Base-by-base conservation (phyloP, 2,113 vertebrate species). In the Girardinichthys multiradiatus region DNA sequence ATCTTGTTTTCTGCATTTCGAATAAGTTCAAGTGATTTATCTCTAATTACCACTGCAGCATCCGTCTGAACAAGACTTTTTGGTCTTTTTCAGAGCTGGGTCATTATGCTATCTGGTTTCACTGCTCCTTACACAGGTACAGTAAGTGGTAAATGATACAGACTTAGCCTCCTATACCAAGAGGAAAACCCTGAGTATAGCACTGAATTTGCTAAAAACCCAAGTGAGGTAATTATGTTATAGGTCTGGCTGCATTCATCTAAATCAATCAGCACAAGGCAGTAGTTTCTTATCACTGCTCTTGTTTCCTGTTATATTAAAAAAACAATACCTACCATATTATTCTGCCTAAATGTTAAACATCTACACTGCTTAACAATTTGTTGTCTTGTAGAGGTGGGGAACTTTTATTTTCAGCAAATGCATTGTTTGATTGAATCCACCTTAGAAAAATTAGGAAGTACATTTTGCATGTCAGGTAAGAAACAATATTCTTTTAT, bases 101-200 rank as follows among this genome's bases (percentile, higher is more conserved):
- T 64, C 78, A 86, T 70, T 81, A 80, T 76, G 76, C 76, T 76
- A 83, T 87, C 68, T 87, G 79, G 88, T 91, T 91, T 68, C 80
- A 70, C 66, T 42, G 74, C 74, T 86, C 65, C 80, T 79, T 80
- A 80, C 30, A 24, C 70, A 84, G 77, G 75, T 84, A 83, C 82
- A 84, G 42, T 86, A 83, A 81, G 79, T 82, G 72, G 84, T 75
- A 88, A 87, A 87, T 84, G 80, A 86, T 87, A 75, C 81, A 79
- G 60, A 57, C 62, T 78, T 76, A 19, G 76, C 57, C 70, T 79
- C 51, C 80, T 82, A 54, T 28, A 28, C 76, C 67, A 79, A 83
- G 75, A 70, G 35, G 67, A 77, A 70, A 26, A 7, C 80, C 76
- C 21, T 13, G 42, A 57, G 72, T 57, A 45, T 57, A 33, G 76